phyloP scores from a whole-genome alignment of 1,140 invertebrate species.

The Drosophila jambulina region DNA sequence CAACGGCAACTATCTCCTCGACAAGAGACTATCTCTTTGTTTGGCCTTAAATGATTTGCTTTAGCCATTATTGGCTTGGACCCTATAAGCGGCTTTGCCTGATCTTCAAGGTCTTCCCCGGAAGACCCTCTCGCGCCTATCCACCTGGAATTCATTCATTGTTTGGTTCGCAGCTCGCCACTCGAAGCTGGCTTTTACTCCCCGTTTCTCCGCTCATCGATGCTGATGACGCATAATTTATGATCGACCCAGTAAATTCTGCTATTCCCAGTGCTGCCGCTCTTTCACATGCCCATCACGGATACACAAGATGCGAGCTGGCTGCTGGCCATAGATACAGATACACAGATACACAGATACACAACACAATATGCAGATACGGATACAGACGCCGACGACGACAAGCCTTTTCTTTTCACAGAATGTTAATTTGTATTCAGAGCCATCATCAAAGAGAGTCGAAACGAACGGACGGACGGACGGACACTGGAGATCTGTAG shows the following conservation, averaged over 20 bases:
- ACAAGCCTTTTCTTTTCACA: constrained; percentile 53
- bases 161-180: constrained; percentile 17
- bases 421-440: constrained; percentile 72
- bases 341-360: constrained; percentile 39
- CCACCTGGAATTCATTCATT: constrained; percentile 63
- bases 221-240: constrained; percentile 67
- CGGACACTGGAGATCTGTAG: background rate
- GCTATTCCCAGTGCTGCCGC: constrained; percentile 45
- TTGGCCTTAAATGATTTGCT: constrained; percentile 69
- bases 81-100: constrained; percentile 25
- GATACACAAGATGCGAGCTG: constrained; percentile 16
- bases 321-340: constrained; percentile 14
- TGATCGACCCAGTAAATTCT: constrained; percentile 59
- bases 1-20: constrained; percentile 19
- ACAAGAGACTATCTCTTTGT: constrained; percentile 34
- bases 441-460: constrained; percentile 39
- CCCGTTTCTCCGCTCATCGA: background rate
- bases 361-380: constrained; percentile 42
- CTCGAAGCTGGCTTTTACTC: background rate
- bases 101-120: constrained; percentile 22
- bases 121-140: constrained; percentile 8
- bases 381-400: constrained; percentile 30
- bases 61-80: constrained; percentile 25
- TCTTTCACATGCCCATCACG: constrained; percentile 42
- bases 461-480: background rate